Conservation (phyloP, 2,888 invertebrate species). For the Hirtodrosophila alboralis region DNA sequence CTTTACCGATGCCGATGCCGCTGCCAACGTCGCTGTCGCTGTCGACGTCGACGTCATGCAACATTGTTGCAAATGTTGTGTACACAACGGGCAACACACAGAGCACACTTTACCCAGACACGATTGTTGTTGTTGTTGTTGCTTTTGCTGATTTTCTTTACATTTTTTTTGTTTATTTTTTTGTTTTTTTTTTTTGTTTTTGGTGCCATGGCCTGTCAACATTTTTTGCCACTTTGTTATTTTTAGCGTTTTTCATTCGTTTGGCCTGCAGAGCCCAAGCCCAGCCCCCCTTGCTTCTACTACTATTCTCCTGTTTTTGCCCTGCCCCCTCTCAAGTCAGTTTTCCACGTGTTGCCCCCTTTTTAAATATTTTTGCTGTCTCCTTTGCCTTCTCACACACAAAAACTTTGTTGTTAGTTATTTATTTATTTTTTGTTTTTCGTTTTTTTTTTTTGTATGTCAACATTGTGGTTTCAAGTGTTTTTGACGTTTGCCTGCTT, state of each 20-base stretch:
- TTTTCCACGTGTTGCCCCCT: constrained; percentile 59
- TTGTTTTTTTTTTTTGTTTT: constrained; percentile 15
- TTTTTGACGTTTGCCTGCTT: constrained; percentile 29
- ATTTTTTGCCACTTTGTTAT: constrained; percentile 67
- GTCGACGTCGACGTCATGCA: constrained; percentile 40
- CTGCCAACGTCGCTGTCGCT: constrained; percentile 1
- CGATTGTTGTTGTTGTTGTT: constrained; percentile 39
- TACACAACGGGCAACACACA: constrained; percentile 39
- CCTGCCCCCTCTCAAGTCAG: not conserved
- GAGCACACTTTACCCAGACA: constrained; percentile 44
- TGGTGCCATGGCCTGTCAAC: constrained; percentile 57
- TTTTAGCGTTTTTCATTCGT: constrained; percentile 54
- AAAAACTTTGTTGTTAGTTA: constrained; percentile 3
- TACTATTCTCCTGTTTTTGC: not conserved
- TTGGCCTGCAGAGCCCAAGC: constrained; percentile 31
- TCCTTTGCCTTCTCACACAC: too few species aligned
- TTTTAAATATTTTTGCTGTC: constrained; percentile 4
- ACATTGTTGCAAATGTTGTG: constrained; percentile 57
- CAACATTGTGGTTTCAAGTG: constrained; percentile 48
- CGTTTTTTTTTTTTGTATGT: constrained; percentile 1
- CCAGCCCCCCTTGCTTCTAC: not conserved
- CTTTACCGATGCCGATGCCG: constrained; percentile 7
- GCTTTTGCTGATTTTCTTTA: constrained; percentile 14
- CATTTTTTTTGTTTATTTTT: constrained; percentile 8
- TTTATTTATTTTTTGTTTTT: constrained; percentile 16